phyloP scores from a whole-genome alignment of 2,888 invertebrate species.

The Apodemia duryi region DNA sequence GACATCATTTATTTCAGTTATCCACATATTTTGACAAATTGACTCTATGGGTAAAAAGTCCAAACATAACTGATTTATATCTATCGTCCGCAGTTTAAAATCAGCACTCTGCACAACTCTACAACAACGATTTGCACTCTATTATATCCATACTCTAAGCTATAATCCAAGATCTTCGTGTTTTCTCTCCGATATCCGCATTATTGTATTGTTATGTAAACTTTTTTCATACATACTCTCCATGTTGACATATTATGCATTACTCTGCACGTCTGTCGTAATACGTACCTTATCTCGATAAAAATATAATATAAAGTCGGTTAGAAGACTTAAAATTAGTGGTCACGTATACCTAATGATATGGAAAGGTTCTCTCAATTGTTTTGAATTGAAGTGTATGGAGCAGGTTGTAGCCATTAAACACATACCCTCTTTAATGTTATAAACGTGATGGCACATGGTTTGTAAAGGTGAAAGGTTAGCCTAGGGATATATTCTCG shows the following conservation, averaged over 20 bases:
- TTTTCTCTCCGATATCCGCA: conserved; percentile 6
- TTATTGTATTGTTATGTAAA: conserved; percentile 12
- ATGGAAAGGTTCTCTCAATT: conserved; percentile 7
- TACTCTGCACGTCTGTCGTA: neutral
- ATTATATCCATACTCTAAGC: no score
- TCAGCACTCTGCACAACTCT: no score
- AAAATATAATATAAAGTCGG: neutral
- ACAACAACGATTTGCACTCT: no score
- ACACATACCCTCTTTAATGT: neutral
- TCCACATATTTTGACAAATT: no score
- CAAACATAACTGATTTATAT: no score
- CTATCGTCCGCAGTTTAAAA: no score
- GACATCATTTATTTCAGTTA: no score
- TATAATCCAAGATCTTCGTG: neutral
- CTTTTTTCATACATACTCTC: neutral
- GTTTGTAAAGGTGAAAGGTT: neutral
- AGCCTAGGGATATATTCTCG: neutral
- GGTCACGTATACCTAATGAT: conserved; percentile 8
- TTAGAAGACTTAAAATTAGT: neutral
- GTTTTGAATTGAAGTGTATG: neutral
- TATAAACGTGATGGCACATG: neutral
- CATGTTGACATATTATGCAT: conserved; percentile 14
- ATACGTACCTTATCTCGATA: neutral
- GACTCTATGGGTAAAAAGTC: no score
- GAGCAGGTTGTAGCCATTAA: neutral